These are phyloP conservation scores for Glareola pratincola DNA, from an alignment of 2,113 vertebrate genomes.

Conservation along the genomic window DNA sequence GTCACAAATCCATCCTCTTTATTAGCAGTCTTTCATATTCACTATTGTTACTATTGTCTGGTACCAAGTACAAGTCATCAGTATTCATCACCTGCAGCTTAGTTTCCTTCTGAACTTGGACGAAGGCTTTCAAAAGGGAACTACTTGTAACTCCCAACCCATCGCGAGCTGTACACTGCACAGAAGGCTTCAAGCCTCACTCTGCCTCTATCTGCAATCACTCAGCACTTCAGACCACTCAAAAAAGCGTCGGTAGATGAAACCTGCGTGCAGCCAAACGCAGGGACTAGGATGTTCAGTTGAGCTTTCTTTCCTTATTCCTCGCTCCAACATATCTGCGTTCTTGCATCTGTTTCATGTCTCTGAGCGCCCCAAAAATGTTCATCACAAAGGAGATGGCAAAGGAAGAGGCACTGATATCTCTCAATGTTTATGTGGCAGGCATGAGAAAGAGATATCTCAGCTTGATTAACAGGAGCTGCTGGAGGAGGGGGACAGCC, in stretches of 20 bases:
- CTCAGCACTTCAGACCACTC: slow-evolving; percentile 49
- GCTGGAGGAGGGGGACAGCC: neutral
- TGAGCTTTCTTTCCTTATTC: neutral
- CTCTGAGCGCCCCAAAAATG: neutral
- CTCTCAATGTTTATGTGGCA: slow-evolving; percentile 1
- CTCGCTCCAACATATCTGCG: slow-evolving; percentile 16
- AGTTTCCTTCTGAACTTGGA: slow-evolving; percentile 48
- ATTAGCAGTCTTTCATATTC: slow-evolving; percentile 34
- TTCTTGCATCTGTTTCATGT: neutral
- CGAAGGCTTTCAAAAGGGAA: slow-evolving; percentile 26
- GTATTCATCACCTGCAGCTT: slow-evolving; percentile 47
- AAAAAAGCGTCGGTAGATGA: neutral
- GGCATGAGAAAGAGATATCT: neutral
- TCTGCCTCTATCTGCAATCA: slow-evolving; percentile 38
- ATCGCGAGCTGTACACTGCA: neutral
- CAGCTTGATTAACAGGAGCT: neutral
- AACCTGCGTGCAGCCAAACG: neutral
- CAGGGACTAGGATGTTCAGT: slow-evolving; percentile 40
- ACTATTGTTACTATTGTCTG: slow-evolving; percentile 44
- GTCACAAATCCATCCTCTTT: slow-evolving; percentile 32
- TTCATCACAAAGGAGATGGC: neutral
- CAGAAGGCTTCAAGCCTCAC: slow-evolving; percentile 24
- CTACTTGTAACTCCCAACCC: slow-evolving; percentile 45
- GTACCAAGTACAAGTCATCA: slow-evolving; percentile 36
- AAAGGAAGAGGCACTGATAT: neutral